Base-by-base conservation (phyloP, 2,888 invertebrate genomes). In the Epinotia brunnichana region DNA sequence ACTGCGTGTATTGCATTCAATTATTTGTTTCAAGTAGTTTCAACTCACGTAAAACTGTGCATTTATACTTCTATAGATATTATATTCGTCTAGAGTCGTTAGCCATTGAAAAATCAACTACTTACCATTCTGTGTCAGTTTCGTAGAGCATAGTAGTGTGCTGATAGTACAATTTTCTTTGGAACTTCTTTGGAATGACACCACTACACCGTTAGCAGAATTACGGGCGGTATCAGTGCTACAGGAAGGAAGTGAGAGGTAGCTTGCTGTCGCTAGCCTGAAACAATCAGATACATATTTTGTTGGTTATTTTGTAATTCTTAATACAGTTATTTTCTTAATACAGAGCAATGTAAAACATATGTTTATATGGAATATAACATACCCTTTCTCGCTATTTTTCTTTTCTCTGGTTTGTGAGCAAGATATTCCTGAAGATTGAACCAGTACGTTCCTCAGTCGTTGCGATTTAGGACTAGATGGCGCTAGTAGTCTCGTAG, bases 111-210 rank as follows among this genome's bases (percentile, higher is more conserved):
- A 59, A 39, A 4, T 53, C 9, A n/a, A 1, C 15, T 19, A 66
- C 87, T 84, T 87, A 96, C 97, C 96, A 84, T 99, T 99, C 89
- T 99, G 99, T 0, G 99, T 99, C 10, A 99, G 93, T 88, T 99
- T 99, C n/a, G 99, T 99, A 24, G 99, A 99, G 87, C 98, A 98
- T 29, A 99, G 93, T 54, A 97, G 87, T 0, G 98, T 98, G 81
- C 95, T 95, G 11, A 99, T 95, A 56, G 95, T 95, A 74, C 98
- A 96, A 15, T 95, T 94, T 90, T 99, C 99, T 87, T 97, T 97
- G 76, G 96, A 95, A 77, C 97, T 97, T 79, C 96, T 94, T 76
- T 96, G 95, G 87, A 97, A 97, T 61, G 95, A 85, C 11, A 90
- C 84, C 68, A 86, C 83, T 10, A 88, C 85, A 53, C 92, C 92